Evolutionary conservation across 2,888 invertebrate species (phyloP).

Genomic region (Allygus modestus): DNA sequence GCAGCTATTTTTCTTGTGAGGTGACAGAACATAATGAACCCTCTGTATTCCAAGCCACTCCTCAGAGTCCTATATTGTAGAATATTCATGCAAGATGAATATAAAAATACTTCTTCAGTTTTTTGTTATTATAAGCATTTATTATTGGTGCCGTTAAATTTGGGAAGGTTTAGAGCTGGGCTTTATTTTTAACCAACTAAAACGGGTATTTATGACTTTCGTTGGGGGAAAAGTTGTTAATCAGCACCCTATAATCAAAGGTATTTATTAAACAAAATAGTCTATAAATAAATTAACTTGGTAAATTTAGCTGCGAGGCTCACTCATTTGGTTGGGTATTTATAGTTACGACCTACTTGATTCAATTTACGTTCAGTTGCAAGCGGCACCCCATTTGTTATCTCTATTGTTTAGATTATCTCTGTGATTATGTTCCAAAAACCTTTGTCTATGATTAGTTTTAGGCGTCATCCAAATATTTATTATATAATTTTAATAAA

Average conservation of each 20-base stretch:
- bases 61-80: conserved; percentile 18
- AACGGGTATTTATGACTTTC: no score
- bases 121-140: background rate
- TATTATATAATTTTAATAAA: no score
- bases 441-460: background rate
- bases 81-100: conserved; percentile 5
- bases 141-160: background rate
- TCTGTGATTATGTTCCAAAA: background rate
- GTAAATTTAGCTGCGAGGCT: background rate
- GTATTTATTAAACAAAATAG: no score
- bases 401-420: background rate
- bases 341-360: background rate
- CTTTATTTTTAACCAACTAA: no score
- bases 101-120: background rate
- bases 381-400: background rate
- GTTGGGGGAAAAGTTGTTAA: no score
- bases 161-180: no score
- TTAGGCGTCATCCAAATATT: no score
- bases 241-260: no score
- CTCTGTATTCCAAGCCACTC: conserved; percentile 18
- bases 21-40: conserved; percentile 33
- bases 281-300: no score
- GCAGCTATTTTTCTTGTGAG: conserved; percentile 9
- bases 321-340: background rate
- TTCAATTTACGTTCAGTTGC: background rate